phyloP scores from a whole-genome alignment of 2,113 vertebrate genomes.

The Machaerirhynchus nigripectus region DNA sequence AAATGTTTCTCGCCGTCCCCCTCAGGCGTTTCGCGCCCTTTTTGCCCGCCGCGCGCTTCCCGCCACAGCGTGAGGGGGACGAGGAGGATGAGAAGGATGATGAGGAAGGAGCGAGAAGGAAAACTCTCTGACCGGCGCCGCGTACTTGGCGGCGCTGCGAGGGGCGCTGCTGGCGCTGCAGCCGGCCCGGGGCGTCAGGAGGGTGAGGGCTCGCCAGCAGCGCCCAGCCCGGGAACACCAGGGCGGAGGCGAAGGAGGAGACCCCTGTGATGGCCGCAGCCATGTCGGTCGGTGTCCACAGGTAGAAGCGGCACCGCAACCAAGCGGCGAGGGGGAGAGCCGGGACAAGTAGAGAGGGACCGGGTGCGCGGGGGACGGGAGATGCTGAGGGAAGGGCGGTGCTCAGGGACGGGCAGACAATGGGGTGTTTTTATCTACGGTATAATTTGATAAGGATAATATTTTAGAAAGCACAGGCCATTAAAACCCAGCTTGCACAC shows the following conservation, averaged over 20 bases:
- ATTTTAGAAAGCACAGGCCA: neutral
- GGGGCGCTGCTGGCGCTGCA: neutral
- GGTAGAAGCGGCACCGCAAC: neutral
- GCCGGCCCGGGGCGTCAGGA: neutral
- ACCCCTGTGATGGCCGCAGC: neutral
- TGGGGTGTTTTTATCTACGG: neutral
- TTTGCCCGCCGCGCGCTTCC: neutral
- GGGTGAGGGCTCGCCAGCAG: neutral
- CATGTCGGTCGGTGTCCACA: neutral
- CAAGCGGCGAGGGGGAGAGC: neutral
- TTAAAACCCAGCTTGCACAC: neutral
- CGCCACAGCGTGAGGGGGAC: neutral
- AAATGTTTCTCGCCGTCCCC: neutral
- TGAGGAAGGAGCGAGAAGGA: neutral
- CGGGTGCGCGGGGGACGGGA: neutral
- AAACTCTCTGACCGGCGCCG: neutral
- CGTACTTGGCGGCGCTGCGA: slow-evolving; percentile 15
- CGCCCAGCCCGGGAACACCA: neutral
- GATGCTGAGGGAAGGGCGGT: neutral
- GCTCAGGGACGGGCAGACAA: neutral
- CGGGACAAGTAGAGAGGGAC: no score
- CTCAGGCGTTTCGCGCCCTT: neutral
- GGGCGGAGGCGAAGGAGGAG: neutral
- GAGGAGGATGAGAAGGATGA: neutral
- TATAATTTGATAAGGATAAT: neutral